These are phyloP conservation scores for Neuroterus valhalla DNA, from an alignment of 1,140 invertebrate species.

Conservation along the genomic window DNA sequence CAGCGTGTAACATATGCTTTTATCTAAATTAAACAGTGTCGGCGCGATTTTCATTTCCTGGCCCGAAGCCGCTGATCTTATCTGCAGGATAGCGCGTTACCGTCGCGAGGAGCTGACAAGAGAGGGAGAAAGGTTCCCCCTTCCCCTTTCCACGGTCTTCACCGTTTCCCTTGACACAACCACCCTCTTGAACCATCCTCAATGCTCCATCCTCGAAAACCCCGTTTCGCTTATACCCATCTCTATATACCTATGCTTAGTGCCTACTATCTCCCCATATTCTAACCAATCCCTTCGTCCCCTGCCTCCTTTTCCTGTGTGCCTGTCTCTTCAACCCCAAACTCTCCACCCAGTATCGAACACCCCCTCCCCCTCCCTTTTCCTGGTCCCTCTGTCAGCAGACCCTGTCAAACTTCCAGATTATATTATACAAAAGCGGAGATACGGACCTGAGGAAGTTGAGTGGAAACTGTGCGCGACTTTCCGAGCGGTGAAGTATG, in stretches of 20 bases:
- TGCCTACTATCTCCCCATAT: conserved; percentile 67
- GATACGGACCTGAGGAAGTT: conserved; percentile 33
- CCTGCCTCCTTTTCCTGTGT: conserved; percentile 43
- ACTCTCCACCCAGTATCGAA: conserved; percentile 4
- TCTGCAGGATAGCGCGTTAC: conserved; percentile 71
- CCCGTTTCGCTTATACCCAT: conserved; percentile 32
- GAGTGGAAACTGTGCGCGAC: conserved; percentile 15
- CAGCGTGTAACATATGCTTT: conserved; percentile 76
- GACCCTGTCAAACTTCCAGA: conserved; percentile 53
- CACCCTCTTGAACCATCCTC: conserved; percentile 25
- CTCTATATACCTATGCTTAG: conserved; percentile 50
- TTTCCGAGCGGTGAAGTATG: not conserved
- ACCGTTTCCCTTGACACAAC: conserved; percentile 34
- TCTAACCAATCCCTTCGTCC: conserved; percentile 63
- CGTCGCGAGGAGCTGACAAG: conserved; percentile 66
- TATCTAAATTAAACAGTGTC: conserved; percentile 78
- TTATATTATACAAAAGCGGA: conserved; percentile 57
- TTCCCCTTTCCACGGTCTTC: conserved; percentile 43
- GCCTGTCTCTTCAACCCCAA: conserved; percentile 37
- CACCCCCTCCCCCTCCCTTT: conserved; percentile 39
- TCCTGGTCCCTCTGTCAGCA: conserved; percentile 41
- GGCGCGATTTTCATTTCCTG: conserved; percentile 77
- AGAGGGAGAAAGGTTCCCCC: conserved; percentile 62
- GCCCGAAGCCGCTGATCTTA: conserved; percentile 73
- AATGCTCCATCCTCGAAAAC: conserved; percentile 34